These are phyloP conservation scores for Aselliscus stoliczkanus DNA, from an alignment of 2,797 vertebrate species.

Conservation along the genomic window DNA sequence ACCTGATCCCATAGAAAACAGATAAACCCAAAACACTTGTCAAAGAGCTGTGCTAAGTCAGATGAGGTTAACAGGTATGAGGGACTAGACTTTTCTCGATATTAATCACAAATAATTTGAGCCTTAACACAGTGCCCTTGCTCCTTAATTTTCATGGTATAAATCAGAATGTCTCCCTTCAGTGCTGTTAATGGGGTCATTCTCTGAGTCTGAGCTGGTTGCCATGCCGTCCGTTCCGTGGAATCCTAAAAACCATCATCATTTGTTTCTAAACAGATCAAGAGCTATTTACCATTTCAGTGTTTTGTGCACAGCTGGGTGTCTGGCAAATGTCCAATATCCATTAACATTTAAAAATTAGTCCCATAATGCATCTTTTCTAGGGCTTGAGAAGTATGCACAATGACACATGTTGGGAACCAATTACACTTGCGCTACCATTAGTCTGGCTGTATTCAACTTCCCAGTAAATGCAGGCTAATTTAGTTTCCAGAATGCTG, in stretches of 20 bases:
- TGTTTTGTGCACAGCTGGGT: constrained; percentile 87
- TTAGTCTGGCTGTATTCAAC: constrained; percentile 83
- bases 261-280: constrained; percentile 89
- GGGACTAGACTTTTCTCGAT: constrained; percentile 71
- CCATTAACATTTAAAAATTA: constrained; percentile 89
- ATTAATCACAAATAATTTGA: constrained; percentile 78
- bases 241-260: constrained; percentile 86
- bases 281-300: constrained; percentile 87
- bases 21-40: constrained; percentile 36
- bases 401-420: constrained; percentile 85
- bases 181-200: constrained; percentile 82
- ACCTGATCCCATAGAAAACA: constrained; percentile 51
- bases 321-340: constrained; percentile 86
- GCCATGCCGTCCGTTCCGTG: constrained; percentile 81
- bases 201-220: constrained; percentile 75
- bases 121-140: constrained; percentile 67
- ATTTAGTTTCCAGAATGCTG: constrained; percentile 84
- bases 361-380: constrained; percentile 88
- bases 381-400: constrained; percentile 81
- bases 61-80: constrained; percentile 74
- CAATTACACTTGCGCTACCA: constrained; percentile 84
- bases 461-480: constrained; percentile 83
- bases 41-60: constrained; percentile 41
- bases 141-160: constrained; percentile 74
- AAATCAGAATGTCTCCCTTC: constrained; percentile 72